phyloP scores from a whole-genome alignment of 2,888 invertebrate species.

The Himalopsyche japonica region DNA sequence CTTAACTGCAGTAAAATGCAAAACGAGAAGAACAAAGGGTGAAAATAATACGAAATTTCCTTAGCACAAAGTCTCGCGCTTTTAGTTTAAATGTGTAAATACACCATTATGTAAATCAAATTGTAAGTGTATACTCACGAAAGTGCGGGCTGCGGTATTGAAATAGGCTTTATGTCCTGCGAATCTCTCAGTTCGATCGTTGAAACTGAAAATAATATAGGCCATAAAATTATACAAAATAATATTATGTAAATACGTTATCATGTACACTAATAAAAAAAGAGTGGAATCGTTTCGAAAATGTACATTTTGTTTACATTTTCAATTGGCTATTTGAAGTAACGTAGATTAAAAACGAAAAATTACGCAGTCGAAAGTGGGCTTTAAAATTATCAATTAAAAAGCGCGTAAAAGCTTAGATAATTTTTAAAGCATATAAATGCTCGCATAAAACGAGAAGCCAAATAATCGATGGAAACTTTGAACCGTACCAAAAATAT shows the following conservation, averaged over 20 bases:
- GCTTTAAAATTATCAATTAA: too few relatives aligned
- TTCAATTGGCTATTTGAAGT: too few relatives aligned
- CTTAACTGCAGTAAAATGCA: not conserved
- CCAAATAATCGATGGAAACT: too few relatives aligned
- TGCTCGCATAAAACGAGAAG: too few relatives aligned
- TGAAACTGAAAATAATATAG: slow-evolving; percentile 45
- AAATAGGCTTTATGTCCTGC: slow-evolving; percentile 57
- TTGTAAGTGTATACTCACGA: slow-evolving; percentile 49
- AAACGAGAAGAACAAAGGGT: slow-evolving; percentile 34
- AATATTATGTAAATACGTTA: not conserved
- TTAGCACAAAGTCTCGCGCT: not conserved
- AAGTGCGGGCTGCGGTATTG: slow-evolving; percentile 61
- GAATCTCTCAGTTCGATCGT: slow-evolving; percentile 45
- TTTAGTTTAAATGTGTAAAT: not conserved
- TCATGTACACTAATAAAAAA: too few relatives aligned
- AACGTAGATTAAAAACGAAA: too few relatives aligned
- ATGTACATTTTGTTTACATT: too few relatives aligned
- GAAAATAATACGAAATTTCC: slow-evolving; percentile 40
- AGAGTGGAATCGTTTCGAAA: too few relatives aligned
- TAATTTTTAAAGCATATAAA: too few relatives aligned
- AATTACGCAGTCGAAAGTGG: too few relatives aligned
- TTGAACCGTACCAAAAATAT: too few relatives aligned
- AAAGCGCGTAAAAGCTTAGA: too few relatives aligned
- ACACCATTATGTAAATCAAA: not conserved
- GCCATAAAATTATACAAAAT: not conserved